Conservation (phyloP, 2,113 vertebrate species). For the Synodontis membranacea region DNA sequence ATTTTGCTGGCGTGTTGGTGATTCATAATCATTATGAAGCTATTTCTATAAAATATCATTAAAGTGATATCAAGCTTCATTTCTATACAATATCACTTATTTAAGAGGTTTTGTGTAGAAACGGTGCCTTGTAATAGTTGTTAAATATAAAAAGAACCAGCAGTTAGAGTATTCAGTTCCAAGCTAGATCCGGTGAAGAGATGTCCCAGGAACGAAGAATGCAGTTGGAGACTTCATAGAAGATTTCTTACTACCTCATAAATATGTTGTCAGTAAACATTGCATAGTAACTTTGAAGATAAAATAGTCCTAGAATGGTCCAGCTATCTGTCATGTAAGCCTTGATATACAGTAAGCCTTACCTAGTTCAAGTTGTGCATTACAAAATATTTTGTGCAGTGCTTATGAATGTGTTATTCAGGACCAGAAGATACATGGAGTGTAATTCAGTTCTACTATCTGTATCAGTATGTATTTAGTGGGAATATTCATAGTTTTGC, state of each 20-base stretch:
- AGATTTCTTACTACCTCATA: neutral
- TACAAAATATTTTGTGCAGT: neutral
- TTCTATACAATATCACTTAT: too few relatives aligned
- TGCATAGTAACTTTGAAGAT: neutral
- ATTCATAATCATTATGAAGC: too few relatives aligned
- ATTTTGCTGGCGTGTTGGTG: neutral
- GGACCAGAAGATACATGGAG: neutral
- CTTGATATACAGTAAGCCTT: neutral
- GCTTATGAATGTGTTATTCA: neutral
- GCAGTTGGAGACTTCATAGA: neutral
- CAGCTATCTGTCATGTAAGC: neutral
- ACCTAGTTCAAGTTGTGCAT: neutral
- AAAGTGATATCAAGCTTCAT: too few relatives aligned
- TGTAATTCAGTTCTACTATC: neutral
- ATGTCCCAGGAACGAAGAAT: neutral
- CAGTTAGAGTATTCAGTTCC: neutral
- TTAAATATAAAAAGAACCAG: neutral
- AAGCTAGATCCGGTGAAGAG: neutral
- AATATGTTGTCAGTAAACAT: neutral
- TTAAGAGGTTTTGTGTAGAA: neutral
- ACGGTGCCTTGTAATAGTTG: neutral
- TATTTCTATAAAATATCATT: too few relatives aligned
- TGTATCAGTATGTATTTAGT: neutral
- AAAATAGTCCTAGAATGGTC: neutral
- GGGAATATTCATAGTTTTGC: neutral